Evolutionary conservation across 1,140 invertebrate species (phyloP).

Genomic region (Zaprionus africanus): DNA sequence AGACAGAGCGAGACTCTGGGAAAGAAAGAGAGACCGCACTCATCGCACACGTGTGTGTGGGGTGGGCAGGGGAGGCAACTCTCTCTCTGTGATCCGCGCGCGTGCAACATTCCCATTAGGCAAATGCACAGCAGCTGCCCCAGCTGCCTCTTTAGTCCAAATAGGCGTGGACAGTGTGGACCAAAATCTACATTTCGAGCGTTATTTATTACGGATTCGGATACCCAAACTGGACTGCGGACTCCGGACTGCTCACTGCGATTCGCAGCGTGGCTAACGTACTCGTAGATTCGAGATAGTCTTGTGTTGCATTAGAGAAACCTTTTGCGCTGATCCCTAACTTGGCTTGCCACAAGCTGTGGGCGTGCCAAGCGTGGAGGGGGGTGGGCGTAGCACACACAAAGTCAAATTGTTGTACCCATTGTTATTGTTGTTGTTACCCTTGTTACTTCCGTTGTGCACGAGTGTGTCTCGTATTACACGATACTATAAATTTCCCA

Average conservation of each 20-base stretch:
- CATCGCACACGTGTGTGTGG: neutral
- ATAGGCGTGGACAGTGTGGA: slow-evolving; percentile 56
- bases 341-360: slow-evolving; percentile 60
- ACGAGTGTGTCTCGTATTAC: slow-evolving; percentile 37
- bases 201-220: slow-evolving; percentile 60
- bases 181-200: slow-evolving; percentile 56
- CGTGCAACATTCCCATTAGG: slow-evolving; percentile 62
- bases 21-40: neutral
- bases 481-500: slow-evolving; percentile 54
- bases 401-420: slow-evolving; percentile 46
- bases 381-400: slow-evolving; percentile 3
- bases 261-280: slow-evolving; percentile 41
- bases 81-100: slow-evolving; percentile 18
- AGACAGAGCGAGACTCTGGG: neutral
- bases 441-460: slow-evolving; percentile 48
- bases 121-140: slow-evolving; percentile 42
- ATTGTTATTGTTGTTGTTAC: slow-evolving; percentile 39
- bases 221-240: neutral
- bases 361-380: slow-evolving; percentile 24
- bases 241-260: neutral
- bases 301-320: slow-evolving; percentile 29
- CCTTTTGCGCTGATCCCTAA: slow-evolving; percentile 18
- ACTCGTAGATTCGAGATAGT: slow-evolving; percentile 63
- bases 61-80: no score
- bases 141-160: slow-evolving; percentile 44